Conservation (phyloP, 2,113 vertebrate species). For the Neodon shergylaensis region DNA sequence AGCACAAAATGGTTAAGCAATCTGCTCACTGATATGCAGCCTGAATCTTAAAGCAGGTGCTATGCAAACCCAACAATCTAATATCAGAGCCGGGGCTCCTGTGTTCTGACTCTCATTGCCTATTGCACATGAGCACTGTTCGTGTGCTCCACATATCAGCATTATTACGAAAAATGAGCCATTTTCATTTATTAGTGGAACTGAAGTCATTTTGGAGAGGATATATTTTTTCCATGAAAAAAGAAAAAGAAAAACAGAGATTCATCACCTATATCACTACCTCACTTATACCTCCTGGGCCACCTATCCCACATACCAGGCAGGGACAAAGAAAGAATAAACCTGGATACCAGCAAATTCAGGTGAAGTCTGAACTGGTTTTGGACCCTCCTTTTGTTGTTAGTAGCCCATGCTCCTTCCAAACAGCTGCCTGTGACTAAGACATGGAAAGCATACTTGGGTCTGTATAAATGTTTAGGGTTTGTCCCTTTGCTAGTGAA, state of each 20-base stretch:
- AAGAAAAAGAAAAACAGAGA: neutral
- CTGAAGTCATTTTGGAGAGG: neutral
- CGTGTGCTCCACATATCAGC: neutral
- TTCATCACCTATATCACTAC: neutral
- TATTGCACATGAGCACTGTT: neutral
- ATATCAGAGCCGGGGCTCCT: neutral
- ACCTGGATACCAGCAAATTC: neutral
- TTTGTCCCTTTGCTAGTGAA: neutral
- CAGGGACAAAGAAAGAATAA: neutral
- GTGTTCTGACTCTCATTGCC: neutral
- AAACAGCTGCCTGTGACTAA: neutral
- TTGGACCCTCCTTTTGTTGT: neutral
- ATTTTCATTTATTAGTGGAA: neutral
- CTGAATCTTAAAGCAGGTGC: neutral
- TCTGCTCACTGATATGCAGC: neutral
- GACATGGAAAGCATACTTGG: neutral
- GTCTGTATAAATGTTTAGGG: neutral
- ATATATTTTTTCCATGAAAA: neutral
- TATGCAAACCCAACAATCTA: neutral
- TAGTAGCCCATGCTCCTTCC: neutral
- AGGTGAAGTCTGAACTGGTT: neutral
- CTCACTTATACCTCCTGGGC: neutral
- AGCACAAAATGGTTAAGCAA: neutral
- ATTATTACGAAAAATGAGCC: neutral
- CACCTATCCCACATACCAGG: neutral